These are phyloP conservation scores for Bombycilla garrulus DNA, from an alignment of 2,113 vertebrate genomes.

Conservation along the genomic window DNA sequence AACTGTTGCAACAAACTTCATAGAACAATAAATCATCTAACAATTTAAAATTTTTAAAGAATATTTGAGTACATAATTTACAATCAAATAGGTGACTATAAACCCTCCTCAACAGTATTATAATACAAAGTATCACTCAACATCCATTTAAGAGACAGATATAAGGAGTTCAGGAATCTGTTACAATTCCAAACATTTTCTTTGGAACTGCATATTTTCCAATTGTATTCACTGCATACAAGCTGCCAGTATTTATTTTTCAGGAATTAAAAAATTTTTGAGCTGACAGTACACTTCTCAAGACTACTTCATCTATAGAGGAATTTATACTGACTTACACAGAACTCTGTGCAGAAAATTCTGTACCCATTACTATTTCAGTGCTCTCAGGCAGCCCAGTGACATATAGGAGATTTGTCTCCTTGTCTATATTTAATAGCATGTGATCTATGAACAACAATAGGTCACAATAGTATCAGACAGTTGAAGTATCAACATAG, in stretches of 20 bases:
- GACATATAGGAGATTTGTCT: not conserved
- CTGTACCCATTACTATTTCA: not conserved
- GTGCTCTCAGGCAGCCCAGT: not conserved
- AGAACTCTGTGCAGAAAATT: not conserved
- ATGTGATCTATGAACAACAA: not conserved
- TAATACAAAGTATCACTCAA: not conserved
- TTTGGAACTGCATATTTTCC: not conserved
- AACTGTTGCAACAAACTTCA: not conserved
- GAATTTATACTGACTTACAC: not conserved
- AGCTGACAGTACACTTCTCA: not conserved
- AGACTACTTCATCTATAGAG: not conserved
- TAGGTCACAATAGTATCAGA: not conserved
- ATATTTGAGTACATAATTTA: not conserved
- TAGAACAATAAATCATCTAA: not conserved
- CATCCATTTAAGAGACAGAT: not conserved
- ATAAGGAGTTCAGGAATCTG: not conserved
- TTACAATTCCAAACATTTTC: not conserved
- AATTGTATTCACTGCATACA: not conserved
- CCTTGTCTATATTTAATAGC: not conserved
- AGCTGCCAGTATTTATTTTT: not conserved
- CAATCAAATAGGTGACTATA: not conserved
- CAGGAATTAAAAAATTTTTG: not conserved
- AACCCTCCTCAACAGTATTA: not conserved
- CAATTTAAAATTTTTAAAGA: not conserved
- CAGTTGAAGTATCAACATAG: rapidly evolving